phyloP scores from a whole-genome alignment of 2,797 vertebrate species.

The Dromococcyx pavoninus region DNA sequence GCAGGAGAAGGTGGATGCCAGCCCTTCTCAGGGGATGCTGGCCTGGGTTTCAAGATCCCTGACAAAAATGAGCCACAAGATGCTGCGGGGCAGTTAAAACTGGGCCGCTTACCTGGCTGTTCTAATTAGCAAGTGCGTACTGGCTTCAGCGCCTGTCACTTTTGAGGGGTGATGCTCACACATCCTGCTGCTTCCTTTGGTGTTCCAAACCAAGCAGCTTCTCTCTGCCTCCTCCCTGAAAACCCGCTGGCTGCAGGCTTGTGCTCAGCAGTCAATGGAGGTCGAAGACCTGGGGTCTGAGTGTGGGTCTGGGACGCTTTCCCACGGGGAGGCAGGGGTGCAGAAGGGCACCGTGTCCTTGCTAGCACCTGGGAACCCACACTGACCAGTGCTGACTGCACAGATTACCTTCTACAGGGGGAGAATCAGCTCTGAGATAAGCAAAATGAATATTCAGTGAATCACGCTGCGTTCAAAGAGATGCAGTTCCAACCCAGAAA shows the following conservation, averaged over 20 bases:
- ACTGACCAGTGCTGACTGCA: accelerated
- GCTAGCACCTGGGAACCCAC: not conserved
- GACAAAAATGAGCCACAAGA: not conserved
- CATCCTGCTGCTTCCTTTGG: not conserved
- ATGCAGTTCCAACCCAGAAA: not conserved
- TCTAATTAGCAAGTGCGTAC: not conserved
- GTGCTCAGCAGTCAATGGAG: not conserved
- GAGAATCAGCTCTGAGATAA: not conserved
- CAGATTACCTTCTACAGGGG: not conserved
- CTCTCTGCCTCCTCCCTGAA: not conserved
- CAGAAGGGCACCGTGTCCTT: accelerated
- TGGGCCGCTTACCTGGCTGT: accelerated
- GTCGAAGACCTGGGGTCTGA: not conserved
- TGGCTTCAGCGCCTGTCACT: not conserved
- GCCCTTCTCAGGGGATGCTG: not conserved
- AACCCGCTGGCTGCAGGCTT: not conserved
- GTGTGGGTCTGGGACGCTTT: too few relatives aligned
- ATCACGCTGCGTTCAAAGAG: not conserved
- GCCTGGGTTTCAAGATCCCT: not conserved
- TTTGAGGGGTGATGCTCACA: not conserved
- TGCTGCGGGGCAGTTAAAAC: not conserved
- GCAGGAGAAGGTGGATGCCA: not conserved
- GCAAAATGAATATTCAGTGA: conserved; percentile 26
- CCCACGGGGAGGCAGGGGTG: not conserved
- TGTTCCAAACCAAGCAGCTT: not conserved